Conservation (phyloP, 1,140 invertebrate genomes). For the Drosophila eugracilis region DNA sequence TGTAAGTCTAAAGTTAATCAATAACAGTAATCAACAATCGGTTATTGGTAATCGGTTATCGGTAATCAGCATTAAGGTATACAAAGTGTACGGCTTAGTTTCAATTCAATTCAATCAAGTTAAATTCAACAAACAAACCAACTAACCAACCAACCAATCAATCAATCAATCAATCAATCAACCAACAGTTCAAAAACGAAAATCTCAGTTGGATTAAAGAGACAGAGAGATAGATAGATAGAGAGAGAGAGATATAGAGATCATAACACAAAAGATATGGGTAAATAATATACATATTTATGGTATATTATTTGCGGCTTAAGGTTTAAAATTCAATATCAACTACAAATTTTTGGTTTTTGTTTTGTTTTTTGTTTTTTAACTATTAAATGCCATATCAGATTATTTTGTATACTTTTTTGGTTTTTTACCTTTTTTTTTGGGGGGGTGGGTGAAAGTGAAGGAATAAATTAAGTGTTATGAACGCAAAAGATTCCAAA, state of each 20-base stretch:
- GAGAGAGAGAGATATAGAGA: slow-evolving; percentile 24
- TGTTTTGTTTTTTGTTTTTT: slow-evolving; percentile 37
- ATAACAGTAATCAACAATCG: slow-evolving; percentile 9
- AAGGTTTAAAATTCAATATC: slow-evolving; percentile 49
- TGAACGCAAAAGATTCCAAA: slow-evolving; percentile 58
- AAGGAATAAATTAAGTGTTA: slow-evolving; percentile 53
- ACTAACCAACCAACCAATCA: slow-evolving; percentile 51
- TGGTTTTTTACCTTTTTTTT: slow-evolving; percentile 32
- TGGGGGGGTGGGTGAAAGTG: slow-evolving; percentile 51
- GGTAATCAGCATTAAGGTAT: slow-evolving; percentile 39
- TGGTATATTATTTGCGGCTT: slow-evolving; percentile 44
- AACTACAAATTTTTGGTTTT: slow-evolving; percentile 57
- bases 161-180: slow-evolving; percentile 54
- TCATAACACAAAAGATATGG: slow-evolving; percentile 36
- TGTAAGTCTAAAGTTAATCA: slow-evolving; percentile 15
- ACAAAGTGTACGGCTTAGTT: slow-evolving; percentile 40
- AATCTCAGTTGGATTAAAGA: slow-evolving; percentile 39
- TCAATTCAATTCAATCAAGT: slow-evolving; percentile 37
- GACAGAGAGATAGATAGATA: slow-evolving; percentile 12
- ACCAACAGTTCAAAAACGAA: slow-evolving; percentile 58
- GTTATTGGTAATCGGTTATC: slow-evolving; percentile 14
- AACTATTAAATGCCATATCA: slow-evolving; percentile 58
- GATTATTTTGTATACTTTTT: slow-evolving; percentile 49
- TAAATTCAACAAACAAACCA: slow-evolving; percentile 44
- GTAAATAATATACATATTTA: slow-evolving; percentile 63